Conservation (phyloP, 2,888 invertebrate genomes). For the Andrena chrysosceles region DNA sequence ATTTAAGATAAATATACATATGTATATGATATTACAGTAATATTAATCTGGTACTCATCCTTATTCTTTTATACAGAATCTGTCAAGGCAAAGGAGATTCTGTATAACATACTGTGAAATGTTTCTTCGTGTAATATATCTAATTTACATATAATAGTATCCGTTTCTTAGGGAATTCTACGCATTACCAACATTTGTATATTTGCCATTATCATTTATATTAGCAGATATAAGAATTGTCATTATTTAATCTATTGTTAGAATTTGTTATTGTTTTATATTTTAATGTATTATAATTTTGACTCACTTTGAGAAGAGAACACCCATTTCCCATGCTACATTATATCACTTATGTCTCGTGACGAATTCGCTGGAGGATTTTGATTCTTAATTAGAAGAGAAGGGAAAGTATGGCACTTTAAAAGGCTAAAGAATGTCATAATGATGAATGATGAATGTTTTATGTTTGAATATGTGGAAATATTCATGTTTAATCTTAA, state of each 20-base stretch:
- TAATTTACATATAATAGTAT: slow-evolving; percentile 12
- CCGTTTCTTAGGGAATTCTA: slow-evolving; percentile 11
- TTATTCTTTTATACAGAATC: slow-evolving; percentile 16
- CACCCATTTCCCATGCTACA: neutral
- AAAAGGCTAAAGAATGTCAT: slow-evolving; percentile 4
- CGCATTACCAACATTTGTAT: slow-evolving; percentile 47
- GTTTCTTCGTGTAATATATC: slow-evolving; percentile 26
- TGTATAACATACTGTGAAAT: slow-evolving; percentile 3
- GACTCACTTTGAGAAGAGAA: neutral
- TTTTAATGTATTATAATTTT: slow-evolving; percentile 44
- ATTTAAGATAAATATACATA: slow-evolving; percentile 5
- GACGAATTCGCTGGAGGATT: slow-evolving; percentile 1
- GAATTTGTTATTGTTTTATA: slow-evolving; percentile 51
- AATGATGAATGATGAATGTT: neutral
- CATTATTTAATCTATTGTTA: slow-evolving; percentile 16
- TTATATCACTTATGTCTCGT: slow-evolving; percentile 13
- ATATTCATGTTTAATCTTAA: neutral
- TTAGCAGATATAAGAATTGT: slow-evolving; percentile 4
- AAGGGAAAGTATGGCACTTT: neutral
- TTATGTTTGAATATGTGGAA: neutral
- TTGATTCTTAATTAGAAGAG: slow-evolving; percentile 5
- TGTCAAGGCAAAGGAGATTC: neutral
- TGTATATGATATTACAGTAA: slow-evolving; percentile 44
- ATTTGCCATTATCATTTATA: slow-evolving; percentile 46
- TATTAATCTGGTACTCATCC: slow-evolving; percentile 26